Evolutionary conservation across 1,140 invertebrate species (phyloP).

Genomic region (Phortica variegata): DNA sequence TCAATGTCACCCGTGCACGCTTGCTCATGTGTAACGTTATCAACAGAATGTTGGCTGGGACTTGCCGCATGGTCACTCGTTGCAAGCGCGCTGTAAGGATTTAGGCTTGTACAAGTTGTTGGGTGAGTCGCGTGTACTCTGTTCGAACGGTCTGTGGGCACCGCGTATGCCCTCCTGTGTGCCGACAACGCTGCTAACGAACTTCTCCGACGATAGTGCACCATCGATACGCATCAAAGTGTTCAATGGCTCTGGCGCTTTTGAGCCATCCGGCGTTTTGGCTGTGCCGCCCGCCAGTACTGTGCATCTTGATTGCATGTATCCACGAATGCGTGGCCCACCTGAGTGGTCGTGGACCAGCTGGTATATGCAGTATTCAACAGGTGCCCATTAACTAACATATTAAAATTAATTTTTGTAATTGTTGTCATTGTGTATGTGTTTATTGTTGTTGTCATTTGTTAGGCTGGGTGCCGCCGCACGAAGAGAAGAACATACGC

Average conservation of each 20-base stretch:
- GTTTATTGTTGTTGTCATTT: slow-evolving; percentile 11
- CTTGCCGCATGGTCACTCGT: slow-evolving; percentile 67
- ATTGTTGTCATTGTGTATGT: background rate
- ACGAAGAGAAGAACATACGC: slow-evolving; percentile 75
- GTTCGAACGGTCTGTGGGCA: slow-evolving; percentile 78
- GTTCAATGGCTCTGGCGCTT: slow-evolving; percentile 75
- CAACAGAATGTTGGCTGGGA: slow-evolving; percentile 56
- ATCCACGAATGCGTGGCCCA: slow-evolving; percentile 70
- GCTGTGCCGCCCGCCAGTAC: slow-evolving; percentile 81
- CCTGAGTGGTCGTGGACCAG: slow-evolving; percentile 90
- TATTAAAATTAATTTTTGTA: background rate
- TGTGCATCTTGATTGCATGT: slow-evolving; percentile 80
- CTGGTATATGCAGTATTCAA: slow-evolving; percentile 71
- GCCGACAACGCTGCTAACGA: slow-evolving; percentile 77
- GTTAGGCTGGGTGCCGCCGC: slow-evolving; percentile 76
- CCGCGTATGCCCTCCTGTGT: slow-evolving; percentile 74
- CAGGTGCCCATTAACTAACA: slow-evolving; percentile 65
- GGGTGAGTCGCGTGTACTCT: slow-evolving; percentile 67
- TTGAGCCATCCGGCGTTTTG: slow-evolving; percentile 75
- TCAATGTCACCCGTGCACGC: too few relatives aligned
- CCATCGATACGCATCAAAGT: slow-evolving; percentile 80
- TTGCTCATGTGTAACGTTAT: background rate
- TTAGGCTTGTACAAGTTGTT: slow-evolving; percentile 80
- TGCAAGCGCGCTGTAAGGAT: slow-evolving; percentile 73
- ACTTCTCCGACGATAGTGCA: slow-evolving; percentile 82